Conservation (phyloP, 2,888 invertebrate genomes). For the Synanthedon andrenaeformis region DNA sequence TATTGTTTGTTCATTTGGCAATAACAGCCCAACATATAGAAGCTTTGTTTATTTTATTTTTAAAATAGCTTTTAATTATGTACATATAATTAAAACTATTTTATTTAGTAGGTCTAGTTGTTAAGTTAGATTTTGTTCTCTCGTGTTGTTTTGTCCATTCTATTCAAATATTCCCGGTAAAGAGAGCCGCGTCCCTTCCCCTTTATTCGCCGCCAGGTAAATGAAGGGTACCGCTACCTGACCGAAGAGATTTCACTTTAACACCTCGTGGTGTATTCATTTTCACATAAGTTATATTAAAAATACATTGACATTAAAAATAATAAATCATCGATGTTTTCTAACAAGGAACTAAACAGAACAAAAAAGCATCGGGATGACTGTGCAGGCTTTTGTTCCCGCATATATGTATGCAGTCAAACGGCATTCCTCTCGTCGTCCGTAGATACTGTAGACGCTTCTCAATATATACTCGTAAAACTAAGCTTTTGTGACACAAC, state of each 20-base stretch:
- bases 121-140: too few species aligned
- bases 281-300: neutral
- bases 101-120: too few species aligned
- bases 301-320: too few species aligned
- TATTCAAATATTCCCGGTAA: slow-evolving; percentile 52
- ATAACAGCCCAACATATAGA: too few species aligned
- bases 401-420: slow-evolving; percentile 64
- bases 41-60: too few species aligned
- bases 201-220: slow-evolving; percentile 46
- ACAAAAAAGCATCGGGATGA: slow-evolving; percentile 53
- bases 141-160: slow-evolving; percentile 34
- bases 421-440: slow-evolving; percentile 65
- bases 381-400: slow-evolving; percentile 68
- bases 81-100: too few species aligned
- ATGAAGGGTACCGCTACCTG: slow-evolving; percentile 48
- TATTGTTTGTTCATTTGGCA: too few species aligned
- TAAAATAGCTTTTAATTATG: too few species aligned
- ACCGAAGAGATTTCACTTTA: slow-evolving; percentile 32
- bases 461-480: slow-evolving; percentile 39
- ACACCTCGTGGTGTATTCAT: slow-evolving; percentile 22
- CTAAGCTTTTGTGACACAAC: slow-evolving; percentile 63
- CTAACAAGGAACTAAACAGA: slow-evolving; percentile 42
- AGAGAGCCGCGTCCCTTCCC: slow-evolving; percentile 47
- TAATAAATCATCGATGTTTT: slow-evolving; percentile 7
- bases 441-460: slow-evolving; percentile 61